A percentile compares a stretch with the other conserved stretches of the same genome.
Conservation (phyloP, 2,888 invertebrate species). For the Philopedon plagiatum region DNA sequence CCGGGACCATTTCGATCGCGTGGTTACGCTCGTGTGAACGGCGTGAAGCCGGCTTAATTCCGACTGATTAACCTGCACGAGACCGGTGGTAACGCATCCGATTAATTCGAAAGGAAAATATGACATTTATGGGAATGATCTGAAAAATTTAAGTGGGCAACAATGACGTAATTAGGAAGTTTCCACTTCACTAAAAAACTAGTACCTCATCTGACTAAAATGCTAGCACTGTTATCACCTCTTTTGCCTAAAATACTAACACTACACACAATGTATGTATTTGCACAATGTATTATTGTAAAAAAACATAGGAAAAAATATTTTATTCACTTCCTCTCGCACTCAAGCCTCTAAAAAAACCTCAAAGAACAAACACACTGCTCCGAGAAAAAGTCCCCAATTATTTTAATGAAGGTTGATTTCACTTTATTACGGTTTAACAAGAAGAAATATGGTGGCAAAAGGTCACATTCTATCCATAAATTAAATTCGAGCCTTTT, state of each 20-base stretch:
- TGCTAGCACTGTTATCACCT: too few relatives aligned
- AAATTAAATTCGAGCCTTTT: slow-evolving; percentile 11
- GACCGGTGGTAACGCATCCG: not conserved
- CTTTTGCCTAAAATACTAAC: too few relatives aligned
- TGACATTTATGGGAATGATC: too few relatives aligned
- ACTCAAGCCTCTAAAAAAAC: not conserved
- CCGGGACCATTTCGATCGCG: slow-evolving; percentile 29
- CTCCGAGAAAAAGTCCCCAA: slow-evolving; percentile 6
- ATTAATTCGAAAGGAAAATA: too few relatives aligned
- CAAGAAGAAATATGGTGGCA: slow-evolving; percentile 26
- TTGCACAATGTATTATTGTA: too few relatives aligned
- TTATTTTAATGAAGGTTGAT: slow-evolving; percentile 30
- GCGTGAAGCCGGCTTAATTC: slow-evolving; percentile 35
- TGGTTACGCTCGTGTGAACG: slow-evolving; percentile 38
- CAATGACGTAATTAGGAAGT: too few relatives aligned
- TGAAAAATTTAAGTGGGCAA: too few relatives aligned
- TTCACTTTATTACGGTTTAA: slow-evolving; percentile 20
- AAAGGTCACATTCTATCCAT: slow-evolving; percentile 20
- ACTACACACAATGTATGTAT: too few relatives aligned
- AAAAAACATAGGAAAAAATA: too few relatives aligned
- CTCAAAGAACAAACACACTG: not conserved
- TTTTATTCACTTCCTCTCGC: too few relatives aligned
- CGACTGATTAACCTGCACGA: slow-evolving; percentile 11
- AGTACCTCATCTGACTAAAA: too few relatives aligned
- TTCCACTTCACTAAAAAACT: too few relatives aligned